A percentile compares a stretch with the other conserved stretches of the same genome.
Evolutionary conservation across 2,797 vertebrate genomes (phyloP).

Genomic region (Xenentodon cancila): DNA sequence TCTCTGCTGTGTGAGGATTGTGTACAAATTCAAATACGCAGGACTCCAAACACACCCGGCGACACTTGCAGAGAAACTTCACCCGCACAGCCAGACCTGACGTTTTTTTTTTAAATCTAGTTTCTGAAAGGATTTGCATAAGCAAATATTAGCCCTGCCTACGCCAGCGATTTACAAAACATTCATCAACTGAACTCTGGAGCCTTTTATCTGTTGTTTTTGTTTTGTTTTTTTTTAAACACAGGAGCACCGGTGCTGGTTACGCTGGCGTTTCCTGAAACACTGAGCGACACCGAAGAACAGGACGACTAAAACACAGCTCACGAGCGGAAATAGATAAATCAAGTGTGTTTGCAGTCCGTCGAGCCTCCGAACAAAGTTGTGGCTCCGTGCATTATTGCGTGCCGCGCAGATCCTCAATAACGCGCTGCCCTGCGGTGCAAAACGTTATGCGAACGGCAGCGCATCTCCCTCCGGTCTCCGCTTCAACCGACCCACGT

Average conservation of each 20-base stretch:
- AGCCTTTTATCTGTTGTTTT: neutral
- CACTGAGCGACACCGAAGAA: neutral
- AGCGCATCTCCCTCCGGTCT: conserved; percentile 47
- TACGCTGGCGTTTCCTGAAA: neutral
- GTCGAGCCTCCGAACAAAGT: conserved; percentile 63
- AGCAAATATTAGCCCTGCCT: conserved; percentile 61
- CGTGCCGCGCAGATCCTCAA: conserved; percentile 45
- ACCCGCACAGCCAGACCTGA: conserved; percentile 45
- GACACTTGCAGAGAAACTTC: conserved; percentile 44
- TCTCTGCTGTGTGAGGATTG: conserved; percentile 46
- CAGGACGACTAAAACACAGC: neutral
- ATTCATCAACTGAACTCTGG: conserved; percentile 19
- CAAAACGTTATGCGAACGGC: conserved; percentile 41
- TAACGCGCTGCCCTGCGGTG: conserved; percentile 52
- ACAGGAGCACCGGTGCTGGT: conserved; percentile 19
- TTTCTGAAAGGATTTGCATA: conserved; percentile 65
- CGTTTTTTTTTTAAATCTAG: conserved; percentile 34
- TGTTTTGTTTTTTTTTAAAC: too few species aligned
- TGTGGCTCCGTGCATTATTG: conserved; percentile 64
- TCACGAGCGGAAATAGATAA: neutral
- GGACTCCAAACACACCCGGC: conserved; percentile 67
- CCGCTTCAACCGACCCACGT: conserved; percentile 50
- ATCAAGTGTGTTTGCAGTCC: conserved; percentile 16
- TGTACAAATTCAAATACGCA: conserved; percentile 51
- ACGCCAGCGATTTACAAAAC: conserved; percentile 54